Evolutionary conservation across 2,797 vertebrate genomes (phyloP).

Genomic region (Graptemys geographica): DNA sequence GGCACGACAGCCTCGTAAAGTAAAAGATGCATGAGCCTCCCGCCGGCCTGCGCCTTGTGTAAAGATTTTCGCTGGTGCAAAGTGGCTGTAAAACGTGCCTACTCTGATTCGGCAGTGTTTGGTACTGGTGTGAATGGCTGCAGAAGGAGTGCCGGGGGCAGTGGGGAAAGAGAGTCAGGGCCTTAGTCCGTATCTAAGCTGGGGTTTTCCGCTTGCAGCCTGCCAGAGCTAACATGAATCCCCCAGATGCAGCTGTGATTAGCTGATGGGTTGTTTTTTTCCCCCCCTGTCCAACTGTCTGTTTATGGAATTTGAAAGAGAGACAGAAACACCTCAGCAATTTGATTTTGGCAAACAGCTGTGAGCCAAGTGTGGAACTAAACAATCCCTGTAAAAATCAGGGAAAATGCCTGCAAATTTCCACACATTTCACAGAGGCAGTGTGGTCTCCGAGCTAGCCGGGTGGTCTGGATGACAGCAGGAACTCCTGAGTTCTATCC

Average conservation of each 20-base stretch:
- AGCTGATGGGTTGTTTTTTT: slow-evolving; percentile 57
- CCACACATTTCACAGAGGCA: slow-evolving; percentile 79
- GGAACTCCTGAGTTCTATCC: slow-evolving; percentile 23
- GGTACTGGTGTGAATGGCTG: not conserved
- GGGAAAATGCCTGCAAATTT: slow-evolving; percentile 79
- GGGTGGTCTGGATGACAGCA: slow-evolving; percentile 78
- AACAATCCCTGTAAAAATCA: slow-evolving; percentile 81
- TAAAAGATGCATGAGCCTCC: not conserved
- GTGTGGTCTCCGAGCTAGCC: slow-evolving; percentile 76
- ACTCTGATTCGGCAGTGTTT: not conserved
- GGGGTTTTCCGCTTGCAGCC: slow-evolving; percentile 20
- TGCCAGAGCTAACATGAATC: not conserved
- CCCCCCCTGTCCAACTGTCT: slow-evolving; percentile 61
- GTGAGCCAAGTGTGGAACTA: slow-evolving; percentile 76
- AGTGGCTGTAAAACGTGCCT: not conserved
- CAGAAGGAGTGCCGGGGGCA: not conserved
- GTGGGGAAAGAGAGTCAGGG: not conserved
- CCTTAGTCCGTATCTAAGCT: not conserved
- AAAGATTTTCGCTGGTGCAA: not conserved
- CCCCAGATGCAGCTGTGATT: slow-evolving; percentile 40
- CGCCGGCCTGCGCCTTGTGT: not conserved
- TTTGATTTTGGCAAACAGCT: slow-evolving; percentile 82
- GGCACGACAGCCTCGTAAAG: not conserved
- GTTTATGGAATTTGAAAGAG: slow-evolving; percentile 74
- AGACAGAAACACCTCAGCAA: slow-evolving; percentile 78